A percentile compares a stretch with the other conserved stretches of the same genome.
These are phyloP conservation scores for Uromys caudimaculatus DNA, from an alignment of 2,797 vertebrate genomes.

Conservation along the genomic window DNA sequence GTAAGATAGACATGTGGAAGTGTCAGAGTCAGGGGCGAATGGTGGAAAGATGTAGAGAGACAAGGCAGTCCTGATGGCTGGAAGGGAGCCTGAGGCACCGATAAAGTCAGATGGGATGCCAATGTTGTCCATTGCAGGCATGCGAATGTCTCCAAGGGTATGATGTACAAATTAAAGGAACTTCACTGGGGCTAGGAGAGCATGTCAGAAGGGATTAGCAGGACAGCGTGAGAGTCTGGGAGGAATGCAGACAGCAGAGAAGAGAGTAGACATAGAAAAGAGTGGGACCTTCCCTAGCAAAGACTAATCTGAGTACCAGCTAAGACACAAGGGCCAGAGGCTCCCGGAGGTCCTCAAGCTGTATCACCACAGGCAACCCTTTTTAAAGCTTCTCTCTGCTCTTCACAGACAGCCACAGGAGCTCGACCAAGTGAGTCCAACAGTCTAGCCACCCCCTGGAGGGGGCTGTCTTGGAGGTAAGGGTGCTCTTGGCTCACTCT, in stretches of 20 bases:
- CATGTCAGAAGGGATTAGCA: background rate
- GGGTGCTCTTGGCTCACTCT: conserved; percentile 32
- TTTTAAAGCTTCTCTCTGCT: background rate
- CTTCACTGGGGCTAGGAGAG: background rate
- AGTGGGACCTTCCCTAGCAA: background rate
- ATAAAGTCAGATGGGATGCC: background rate
- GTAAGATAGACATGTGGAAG: background rate
- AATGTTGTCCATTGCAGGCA: background rate
- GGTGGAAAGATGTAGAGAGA: background rate
- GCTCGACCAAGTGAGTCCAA: conserved; percentile 87
- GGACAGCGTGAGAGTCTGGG: background rate
- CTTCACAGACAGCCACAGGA: conserved; percentile 91
- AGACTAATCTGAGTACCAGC: background rate
- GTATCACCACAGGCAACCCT: background rate
- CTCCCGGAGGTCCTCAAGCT: background rate
- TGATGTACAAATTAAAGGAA: background rate
- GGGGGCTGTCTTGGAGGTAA: conserved; percentile 96
- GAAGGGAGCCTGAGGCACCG: background rate
- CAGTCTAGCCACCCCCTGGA: conserved; percentile 87
- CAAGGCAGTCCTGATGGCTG: background rate
- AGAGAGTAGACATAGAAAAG: background rate
- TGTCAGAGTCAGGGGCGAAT: background rate
- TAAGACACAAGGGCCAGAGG: background rate
- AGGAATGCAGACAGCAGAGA: background rate
- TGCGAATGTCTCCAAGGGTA: background rate